phyloP scores from a whole-genome alignment of 2,888 invertebrate genomes.

The Callimorpha dominula region DNA sequence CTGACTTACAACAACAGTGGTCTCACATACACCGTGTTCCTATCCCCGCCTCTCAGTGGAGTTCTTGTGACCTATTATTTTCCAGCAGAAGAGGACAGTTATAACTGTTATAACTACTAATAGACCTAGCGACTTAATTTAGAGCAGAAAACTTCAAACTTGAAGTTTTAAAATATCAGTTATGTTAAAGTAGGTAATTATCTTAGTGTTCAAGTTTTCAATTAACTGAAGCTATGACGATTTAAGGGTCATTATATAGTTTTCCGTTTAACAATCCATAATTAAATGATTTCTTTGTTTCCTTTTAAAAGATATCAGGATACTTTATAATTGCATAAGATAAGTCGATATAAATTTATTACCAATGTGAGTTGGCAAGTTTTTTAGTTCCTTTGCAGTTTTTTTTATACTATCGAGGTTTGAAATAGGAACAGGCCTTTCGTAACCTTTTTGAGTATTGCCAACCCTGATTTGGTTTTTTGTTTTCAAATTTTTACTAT shows the following conservation, averaged over 20 bases:
- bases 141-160: not conserved
- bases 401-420: too few relatives aligned
- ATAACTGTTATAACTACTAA: not conserved
- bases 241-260: constrained; percentile 15
- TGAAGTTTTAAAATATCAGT: not conserved
- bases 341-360: too few relatives aligned
- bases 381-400: too few relatives aligned
- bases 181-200: not conserved
- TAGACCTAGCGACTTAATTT: not conserved
- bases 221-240: constrained; percentile 8
- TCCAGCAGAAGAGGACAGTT: not conserved
- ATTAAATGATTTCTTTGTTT: constrained; percentile 8
- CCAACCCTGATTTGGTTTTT: too few relatives aligned
- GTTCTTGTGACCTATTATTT: not conserved
- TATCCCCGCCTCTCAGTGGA: not conserved
- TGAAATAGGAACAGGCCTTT: too few relatives aligned
- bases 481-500: too few relatives aligned
- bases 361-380: too few relatives aligned
- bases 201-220: not conserved
- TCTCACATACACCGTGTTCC: not conserved
- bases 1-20: not conserved
- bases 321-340: not conserved
- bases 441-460: too few relatives aligned
- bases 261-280: constrained; percentile 15
- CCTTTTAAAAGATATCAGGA: constrained; percentile 4